A percentile compares a stretch with the other conserved stretches of the same genome.
These are phyloP conservation scores for Idaea straminata DNA, from an alignment of 2,888 invertebrate genomes.

Conservation along the genomic window DNA sequence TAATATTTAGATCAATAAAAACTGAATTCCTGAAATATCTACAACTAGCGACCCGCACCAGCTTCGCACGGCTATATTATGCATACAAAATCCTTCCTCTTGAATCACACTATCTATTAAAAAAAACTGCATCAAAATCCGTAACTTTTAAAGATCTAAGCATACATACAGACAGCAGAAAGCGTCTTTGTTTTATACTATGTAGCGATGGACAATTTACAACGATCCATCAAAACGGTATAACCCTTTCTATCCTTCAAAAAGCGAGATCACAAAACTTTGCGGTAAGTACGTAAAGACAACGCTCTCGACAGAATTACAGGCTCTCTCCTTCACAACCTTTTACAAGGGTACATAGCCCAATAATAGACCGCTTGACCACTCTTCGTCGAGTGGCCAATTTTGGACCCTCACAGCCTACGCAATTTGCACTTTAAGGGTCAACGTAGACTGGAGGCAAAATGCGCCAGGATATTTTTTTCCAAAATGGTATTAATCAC, in stretches of 20 bases:
- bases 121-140: too few relatives aligned
- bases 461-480: not conserved
- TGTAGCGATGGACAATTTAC: not conserved
- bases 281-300: not conserved
- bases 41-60: too few relatives aligned
- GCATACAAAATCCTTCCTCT: too few relatives aligned
- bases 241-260: not conserved
- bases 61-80: too few relatives aligned
- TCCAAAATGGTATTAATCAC: too few relatives aligned
- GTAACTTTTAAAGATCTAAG: too few relatives aligned
- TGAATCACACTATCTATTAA: too few relatives aligned
- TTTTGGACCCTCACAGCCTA: conserved; percentile 7
- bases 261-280: not conserved
- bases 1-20: too few relatives aligned
- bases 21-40: too few relatives aligned
- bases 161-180: too few relatives aligned
- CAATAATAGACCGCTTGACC: conserved; percentile 11
- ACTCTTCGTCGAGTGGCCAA: conserved; percentile 13
- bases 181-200: too few relatives aligned
- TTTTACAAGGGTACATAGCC: conserved; percentile 4
- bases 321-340: conserved; percentile 4
- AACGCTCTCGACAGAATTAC: conserved; percentile 7
- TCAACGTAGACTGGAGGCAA: not conserved
- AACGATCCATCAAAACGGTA: not conserved
- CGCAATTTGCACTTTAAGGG: conserved; percentile 3